Evolutionary conservation across 2,888 invertebrate genomes (phyloP), one percentile per base, ranked within the genome.

Genomic region (Coleophora deauratella): DNA sequence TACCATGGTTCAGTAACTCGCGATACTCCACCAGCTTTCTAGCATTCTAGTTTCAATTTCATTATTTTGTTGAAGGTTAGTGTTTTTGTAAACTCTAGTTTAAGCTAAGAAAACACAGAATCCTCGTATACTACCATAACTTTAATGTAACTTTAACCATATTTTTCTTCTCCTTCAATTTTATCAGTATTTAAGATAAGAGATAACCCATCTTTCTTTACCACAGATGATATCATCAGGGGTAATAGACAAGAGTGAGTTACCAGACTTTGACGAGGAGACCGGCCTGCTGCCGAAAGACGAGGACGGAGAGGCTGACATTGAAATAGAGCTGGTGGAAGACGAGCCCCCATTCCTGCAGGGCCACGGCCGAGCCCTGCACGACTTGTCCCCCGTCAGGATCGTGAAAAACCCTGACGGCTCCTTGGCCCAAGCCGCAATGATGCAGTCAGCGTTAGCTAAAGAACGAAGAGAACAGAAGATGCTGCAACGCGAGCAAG

Each of bases 331-430:
- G 77, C 86, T 99, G 43, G 98, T 98, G 0, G 99, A 99, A 76
- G 99, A 99, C 41, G 99, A 99, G 66, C 96, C 99, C 0, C 96
- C 99, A 0, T 99, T 99, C 79, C 86, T 99, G 1, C 91, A 94
- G 44, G 95, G 38, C 9, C 93, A 97, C 68, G 97, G 98, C 0
- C 87, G 98, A 49, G 94, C 96, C 0, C 75, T 96, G 0, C 94
- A 97, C 51, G 98, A 98, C 68, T 86, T 98, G 2, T 97, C 96
- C 43, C 98, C 98, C 0, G 97, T 98, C 2, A 82, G 93, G 51
- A 98, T 99, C 51, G 97, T 99, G 0, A 98, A 98, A 85, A 99
- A 99, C 87, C 99, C 99, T 0, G 99, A 99, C 72, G 99, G 99
- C 0, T 98, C 98, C 0, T 78, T 99, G 14, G 99, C 99, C 0